Percentiles rank a stretch among this genome's conserved stretches.
phyloP scores from a whole-genome alignment of 2,797 vertebrate genomes.

The Agapornis canus region DNA sequence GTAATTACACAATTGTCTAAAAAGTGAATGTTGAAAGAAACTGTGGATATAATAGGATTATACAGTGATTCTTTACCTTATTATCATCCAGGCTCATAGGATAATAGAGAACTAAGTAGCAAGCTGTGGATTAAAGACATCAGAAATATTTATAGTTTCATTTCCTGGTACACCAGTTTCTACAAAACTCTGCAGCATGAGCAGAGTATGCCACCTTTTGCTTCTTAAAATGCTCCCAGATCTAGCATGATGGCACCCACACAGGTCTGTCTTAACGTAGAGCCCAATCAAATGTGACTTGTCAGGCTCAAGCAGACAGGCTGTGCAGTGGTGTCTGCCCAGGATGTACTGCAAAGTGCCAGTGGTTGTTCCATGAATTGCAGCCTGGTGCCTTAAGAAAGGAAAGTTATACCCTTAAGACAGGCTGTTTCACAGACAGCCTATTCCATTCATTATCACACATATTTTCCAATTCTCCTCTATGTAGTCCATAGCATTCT shows the following conservation, averaged over 20 bases:
- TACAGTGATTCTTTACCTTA: conserved; percentile 12
- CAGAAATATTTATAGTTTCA: neutral
- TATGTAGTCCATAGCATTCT: neutral
- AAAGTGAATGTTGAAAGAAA: conserved; percentile 29
- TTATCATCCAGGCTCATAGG: neutral
- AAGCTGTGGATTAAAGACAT: neutral
- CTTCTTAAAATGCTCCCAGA: neutral
- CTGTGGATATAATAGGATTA: conserved; percentile 26
- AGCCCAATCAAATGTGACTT: neutral
- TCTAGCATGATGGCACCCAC: neutral
- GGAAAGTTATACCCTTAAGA: neutral
- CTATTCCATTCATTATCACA: neutral
- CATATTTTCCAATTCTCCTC: neutral
- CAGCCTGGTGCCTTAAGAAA: neutral
- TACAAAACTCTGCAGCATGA: neutral
- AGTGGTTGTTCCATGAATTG: neutral
- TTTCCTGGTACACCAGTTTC: neutral
- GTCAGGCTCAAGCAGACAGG: neutral
- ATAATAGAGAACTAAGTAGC: conserved; percentile 23
- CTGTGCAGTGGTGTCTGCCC: neutral
- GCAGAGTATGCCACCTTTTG: neutral
- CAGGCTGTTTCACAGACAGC: neutral
- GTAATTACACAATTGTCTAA: conserved; percentile 50
- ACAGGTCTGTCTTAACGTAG: neutral
- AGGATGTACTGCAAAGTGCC: neutral